Conservation (phyloP, 2,888 invertebrate genomes). For the Drosophila suboccidentalis region DNA sequence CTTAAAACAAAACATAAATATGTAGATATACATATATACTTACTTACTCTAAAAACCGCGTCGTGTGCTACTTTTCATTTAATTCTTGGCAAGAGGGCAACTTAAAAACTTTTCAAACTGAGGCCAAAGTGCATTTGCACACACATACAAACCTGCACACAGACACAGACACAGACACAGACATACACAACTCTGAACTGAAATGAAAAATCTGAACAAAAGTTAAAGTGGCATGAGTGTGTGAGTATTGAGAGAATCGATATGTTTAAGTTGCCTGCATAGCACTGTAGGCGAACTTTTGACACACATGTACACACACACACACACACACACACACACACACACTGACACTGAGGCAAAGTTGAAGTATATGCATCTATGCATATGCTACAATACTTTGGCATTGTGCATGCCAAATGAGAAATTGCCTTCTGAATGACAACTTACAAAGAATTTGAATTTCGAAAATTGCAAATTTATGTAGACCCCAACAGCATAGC, state of each 20-base stretch:
- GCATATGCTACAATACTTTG: constrained; percentile 64
- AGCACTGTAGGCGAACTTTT: constrained; percentile 66
- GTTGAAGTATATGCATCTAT: constrained; percentile 54
- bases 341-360: neutral
- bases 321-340: constrained; percentile 25
- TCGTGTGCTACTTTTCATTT: constrained; percentile 49
- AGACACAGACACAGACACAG: constrained; percentile 13
- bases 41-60: constrained; percentile 4
- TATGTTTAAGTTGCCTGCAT: constrained; percentile 66
- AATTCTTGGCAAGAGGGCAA: constrained; percentile 57
- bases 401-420: constrained; percentile 72
- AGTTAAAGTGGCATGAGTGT: constrained; percentile 69
- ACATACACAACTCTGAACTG: constrained; percentile 29
- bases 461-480: constrained; percentile 81
- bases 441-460: constrained; percentile 82
- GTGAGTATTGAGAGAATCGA: constrained; percentile 54
- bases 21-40: neutral
- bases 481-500: constrained; percentile 52
- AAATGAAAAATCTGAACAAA: constrained; percentile 70
- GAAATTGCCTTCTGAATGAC: constrained; percentile 78
- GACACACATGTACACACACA: constrained; percentile 41
- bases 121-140: constrained; percentile 46
- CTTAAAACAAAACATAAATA: neutral
- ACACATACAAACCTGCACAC: constrained; percentile 30
- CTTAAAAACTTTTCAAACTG: constrained; percentile 64